phyloP scores from a whole-genome alignment of 1,140 invertebrate species.

The Pseudachorutes palmiensis region DNA sequence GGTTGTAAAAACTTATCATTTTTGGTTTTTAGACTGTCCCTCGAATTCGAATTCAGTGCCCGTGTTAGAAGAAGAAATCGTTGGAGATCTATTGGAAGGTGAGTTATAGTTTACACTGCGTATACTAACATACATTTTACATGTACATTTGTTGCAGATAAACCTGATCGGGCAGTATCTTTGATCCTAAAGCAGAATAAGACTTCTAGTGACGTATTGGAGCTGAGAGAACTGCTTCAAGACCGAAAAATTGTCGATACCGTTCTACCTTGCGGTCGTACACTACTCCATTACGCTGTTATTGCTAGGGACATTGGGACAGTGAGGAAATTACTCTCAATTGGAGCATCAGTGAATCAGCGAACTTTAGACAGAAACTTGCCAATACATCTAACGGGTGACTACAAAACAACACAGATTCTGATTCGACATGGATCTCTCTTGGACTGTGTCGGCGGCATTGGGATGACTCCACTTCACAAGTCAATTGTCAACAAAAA shows the following conservation, averaged over 20 bases:
- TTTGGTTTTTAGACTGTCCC: no score
- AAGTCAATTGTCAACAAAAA: background rate
- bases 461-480: background rate
- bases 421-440: background rate
- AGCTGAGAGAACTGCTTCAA: background rate
- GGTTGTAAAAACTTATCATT: no score
- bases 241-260: background rate
- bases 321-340: background rate
- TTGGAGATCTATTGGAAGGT: no score
- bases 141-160: no score
- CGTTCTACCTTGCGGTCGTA: background rate
- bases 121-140: no score
- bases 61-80: no score
- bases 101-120: no score
- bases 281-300: background rate
- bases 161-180: no score
- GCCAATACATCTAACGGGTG: background rate
- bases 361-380: background rate
- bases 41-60: no score
- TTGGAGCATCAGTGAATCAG: background rate
- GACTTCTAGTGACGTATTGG: background rate
- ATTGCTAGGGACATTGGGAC: background rate
- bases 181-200: background rate
- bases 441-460: background rate
- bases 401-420: background rate